Base-by-base conservation (phyloP, 2,888 invertebrate genomes). In the Sesia apiformis region DNA sequence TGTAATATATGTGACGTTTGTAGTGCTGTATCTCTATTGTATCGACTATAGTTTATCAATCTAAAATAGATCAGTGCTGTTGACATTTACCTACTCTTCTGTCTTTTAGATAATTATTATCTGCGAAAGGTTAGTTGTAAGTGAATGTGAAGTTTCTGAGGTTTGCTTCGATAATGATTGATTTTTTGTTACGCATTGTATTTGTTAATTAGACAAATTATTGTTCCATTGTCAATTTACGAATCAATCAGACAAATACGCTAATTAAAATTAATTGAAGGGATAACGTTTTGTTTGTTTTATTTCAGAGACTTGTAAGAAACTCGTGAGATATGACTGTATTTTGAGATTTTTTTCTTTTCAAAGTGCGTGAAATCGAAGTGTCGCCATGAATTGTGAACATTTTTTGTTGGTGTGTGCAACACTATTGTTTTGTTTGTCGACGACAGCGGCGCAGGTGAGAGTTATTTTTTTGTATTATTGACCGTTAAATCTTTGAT, bases 321-420 rank as follows among this genome's bases (percentile, higher is more conserved):
- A 7, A 46, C 57, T 51, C 51, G 55, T 57, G 55, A 52, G 55
- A 52, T 53, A 56, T 61, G 54, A 52, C 53, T 39, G 43, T 60
- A 63, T 62, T 60, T 60, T 64, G 59, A 55, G 46, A 59, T 50
- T 38, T 38, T 50, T 58, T 63, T 58, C 42, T 55, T 52, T 55
- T 54, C 53, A 56, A 55, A 53, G 61, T 60, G 58, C 57, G 56
- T 43, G 56, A 57, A 53, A 57, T 50, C 50, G 7, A 5, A 60
- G 65, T 67, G 68, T 66, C 62, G 60, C 55, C 58, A 84, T 84
- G 82, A 66, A 63, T 70, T 64, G 61, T 58, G 70, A 67, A 67
- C 67, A 67, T 61, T 65, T 72, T 60, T 67, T 76, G 60, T 65
- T 69, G 58, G 65, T 76, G 72, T 74, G 74, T 69, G 74, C 68